A percentile compares a stretch with the other conserved stretches of the same genome.
Conservation (phyloP, 2,113 vertebrate genomes). For the Uria lomvia region DNA sequence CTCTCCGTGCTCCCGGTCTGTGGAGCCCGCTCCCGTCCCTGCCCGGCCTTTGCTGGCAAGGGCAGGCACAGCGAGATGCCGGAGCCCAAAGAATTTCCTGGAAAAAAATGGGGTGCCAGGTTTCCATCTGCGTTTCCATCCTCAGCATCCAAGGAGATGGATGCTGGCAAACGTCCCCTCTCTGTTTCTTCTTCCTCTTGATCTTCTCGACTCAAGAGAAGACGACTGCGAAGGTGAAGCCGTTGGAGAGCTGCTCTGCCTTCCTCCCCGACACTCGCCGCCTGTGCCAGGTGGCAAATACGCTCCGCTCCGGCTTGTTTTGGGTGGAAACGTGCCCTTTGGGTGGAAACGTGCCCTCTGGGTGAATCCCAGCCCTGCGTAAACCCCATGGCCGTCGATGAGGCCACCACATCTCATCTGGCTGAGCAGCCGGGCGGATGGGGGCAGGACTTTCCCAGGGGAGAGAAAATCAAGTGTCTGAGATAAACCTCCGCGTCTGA, state of each 20-base stretch:
- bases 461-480: not conserved
- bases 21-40: not conserved
- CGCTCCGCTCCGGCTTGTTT: not conserved
- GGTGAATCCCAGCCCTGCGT: not conserved
- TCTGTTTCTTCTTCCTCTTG: not conserved
- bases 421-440: not conserved
- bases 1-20: fast-evolving
- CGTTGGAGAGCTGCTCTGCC: not conserved
- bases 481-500: not conserved
- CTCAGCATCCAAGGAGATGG: not conserved
- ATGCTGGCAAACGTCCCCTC: not conserved
- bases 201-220: not conserved
- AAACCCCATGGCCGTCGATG: not conserved
- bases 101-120: not conserved
- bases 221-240: not conserved
- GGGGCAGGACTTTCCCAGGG: not conserved
- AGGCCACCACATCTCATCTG: not conserved
- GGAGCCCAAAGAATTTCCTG: not conserved
- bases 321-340: not conserved
- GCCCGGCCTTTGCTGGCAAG: not conserved
- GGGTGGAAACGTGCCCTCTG: not conserved
- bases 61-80: not conserved
- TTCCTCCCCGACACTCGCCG: not conserved
- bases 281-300: not conserved
- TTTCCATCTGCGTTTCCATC: not conserved